Percentiles rank a stretch among this genome's conserved stretches.
Evolutionary conservation across 2,888 invertebrate genomes (phyloP).

Genomic region (Macrosoma leucophasiata): DNA sequence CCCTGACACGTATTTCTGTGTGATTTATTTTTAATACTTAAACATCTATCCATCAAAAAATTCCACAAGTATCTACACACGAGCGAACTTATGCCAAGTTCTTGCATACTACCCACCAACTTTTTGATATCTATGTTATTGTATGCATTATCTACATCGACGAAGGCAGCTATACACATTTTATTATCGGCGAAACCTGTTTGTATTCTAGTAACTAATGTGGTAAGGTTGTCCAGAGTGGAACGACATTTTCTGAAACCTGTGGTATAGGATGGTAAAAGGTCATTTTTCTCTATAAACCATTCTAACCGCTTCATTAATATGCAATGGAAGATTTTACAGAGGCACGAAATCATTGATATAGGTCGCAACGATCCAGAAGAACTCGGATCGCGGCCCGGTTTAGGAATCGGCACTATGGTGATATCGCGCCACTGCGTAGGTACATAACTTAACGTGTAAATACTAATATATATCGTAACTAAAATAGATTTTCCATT

Average conservation of each 20-base stretch:
- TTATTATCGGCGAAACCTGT: constrained; percentile 2
- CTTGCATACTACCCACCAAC: too few relatives aligned
- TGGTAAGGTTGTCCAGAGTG: constrained; percentile 1
- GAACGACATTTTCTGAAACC: constrained; percentile 4
- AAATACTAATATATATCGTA: too few relatives aligned
- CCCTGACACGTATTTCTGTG: too few relatives aligned
- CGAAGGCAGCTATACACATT: neutral
- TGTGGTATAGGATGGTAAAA: neutral
- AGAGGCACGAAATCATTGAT: neutral
- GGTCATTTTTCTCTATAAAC: neutral
- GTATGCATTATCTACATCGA: constrained; percentile 7
- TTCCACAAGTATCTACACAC: too few relatives aligned
- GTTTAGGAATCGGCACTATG: constrained; percentile 2
- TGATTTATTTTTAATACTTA: too few relatives aligned
- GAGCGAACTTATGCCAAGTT: too few relatives aligned
- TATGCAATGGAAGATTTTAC: constrained; percentile 1
- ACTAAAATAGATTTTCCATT: too few relatives aligned
- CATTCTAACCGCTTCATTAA: constrained; percentile 1
- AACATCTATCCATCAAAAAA: too few relatives aligned
- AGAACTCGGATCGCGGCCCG: neutral
- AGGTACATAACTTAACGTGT: neutral
- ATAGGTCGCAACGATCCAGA: too few relatives aligned
- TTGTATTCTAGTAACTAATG: constrained; percentile 3
- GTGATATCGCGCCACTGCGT: constrained; percentile 1
- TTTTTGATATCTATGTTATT: constrained; percentile 3